Conservation (phyloP, 2,797 vertebrate genomes). For the Odontamblyopus lacepedii region DNA sequence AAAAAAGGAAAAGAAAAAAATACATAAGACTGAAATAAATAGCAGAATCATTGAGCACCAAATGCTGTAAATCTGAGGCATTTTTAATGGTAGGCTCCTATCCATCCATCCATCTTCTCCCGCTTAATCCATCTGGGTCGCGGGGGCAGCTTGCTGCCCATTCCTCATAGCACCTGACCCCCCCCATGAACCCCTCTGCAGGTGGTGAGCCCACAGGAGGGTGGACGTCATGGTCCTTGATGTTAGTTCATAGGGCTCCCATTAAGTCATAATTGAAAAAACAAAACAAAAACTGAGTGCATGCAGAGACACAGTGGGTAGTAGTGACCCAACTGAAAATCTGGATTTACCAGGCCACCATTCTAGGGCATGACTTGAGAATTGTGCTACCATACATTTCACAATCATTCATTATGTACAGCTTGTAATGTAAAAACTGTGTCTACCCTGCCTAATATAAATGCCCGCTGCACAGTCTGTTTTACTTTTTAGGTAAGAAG, state of each 20-base stretch:
- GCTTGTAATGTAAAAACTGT: background rate
- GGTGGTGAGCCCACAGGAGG: too few species aligned
- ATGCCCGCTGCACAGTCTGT: background rate
- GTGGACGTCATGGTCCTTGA: too few species aligned
- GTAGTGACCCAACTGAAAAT: background rate
- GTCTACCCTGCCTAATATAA: background rate
- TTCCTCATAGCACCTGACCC: too few species aligned
- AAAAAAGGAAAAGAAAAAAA: background rate
- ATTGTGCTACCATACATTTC: slow-evolving; percentile 3
- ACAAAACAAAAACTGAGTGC: too few species aligned
- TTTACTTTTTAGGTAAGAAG: background rate
- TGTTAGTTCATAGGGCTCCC: too few species aligned
- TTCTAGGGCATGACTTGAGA: slow-evolving; percentile 3
- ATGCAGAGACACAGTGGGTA: too few species aligned
- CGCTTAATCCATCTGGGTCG: too few species aligned
- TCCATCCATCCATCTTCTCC: too few species aligned
- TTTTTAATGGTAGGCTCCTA: background rate
- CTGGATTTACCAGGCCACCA: background rate
- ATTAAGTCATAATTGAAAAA: too few species aligned
- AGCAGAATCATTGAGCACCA: background rate
- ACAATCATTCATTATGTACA: slow-evolving; percentile 3
- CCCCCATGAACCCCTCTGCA: too few species aligned
- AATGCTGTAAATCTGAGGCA: background rate
- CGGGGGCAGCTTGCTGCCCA: too few species aligned
- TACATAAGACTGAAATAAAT: too few species aligned